These are phyloP conservation scores for Pardalotus punctatus DNA, from an alignment of 2,113 vertebrate genomes.

Conservation along the genomic window DNA sequence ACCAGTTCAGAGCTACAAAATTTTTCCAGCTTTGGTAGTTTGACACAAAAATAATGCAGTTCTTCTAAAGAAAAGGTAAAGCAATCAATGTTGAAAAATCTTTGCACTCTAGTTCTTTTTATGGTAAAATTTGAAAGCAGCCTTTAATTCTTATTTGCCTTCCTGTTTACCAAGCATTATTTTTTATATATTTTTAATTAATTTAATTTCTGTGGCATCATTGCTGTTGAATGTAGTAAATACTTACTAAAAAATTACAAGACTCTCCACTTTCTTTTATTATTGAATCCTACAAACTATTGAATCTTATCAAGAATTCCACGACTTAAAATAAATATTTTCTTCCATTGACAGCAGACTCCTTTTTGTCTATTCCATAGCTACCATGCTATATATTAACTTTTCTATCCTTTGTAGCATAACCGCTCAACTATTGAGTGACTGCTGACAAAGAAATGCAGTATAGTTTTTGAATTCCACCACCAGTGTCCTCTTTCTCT, in stretches of 20 bases:
- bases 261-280: background rate
- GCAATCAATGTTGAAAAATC: slow-evolving; percentile 10
- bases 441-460: background rate
- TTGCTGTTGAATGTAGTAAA: background rate
- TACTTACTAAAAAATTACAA: background rate
- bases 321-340: background rate
- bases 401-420: background rate
- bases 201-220: background rate
- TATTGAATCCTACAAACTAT: background rate
- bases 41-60: slow-evolving; percentile 8
- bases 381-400: background rate
- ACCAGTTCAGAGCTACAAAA: slow-evolving; percentile 43
- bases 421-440: background rate
- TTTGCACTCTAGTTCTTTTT: background rate
- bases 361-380: background rate
- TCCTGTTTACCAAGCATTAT: background rate
- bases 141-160: background rate
- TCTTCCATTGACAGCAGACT: background rate
- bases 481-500: background rate
- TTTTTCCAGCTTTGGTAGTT: slow-evolving; percentile 24
- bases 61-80: background rate
- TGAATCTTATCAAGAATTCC: background rate
- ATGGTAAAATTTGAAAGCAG: background rate
- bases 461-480: background rate
- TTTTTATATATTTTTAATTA: background rate